Percentiles rank a stretch among this genome's conserved stretches.
phyloP scores from a whole-genome alignment of 2,888 invertebrate genomes.

The Clivina fossor region DNA sequence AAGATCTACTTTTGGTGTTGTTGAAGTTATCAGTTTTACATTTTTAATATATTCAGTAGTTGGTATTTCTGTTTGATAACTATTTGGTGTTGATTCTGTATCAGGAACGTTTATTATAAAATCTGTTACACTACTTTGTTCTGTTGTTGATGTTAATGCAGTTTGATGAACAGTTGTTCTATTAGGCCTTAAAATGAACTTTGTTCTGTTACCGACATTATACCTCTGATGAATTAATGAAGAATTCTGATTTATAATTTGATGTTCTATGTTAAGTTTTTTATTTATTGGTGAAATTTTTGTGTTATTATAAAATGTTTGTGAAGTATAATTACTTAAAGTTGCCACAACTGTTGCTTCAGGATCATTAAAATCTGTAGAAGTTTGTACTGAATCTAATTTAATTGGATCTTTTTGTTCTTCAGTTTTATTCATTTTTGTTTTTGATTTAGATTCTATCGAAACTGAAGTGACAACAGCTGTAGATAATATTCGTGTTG shows the following conservation, averaged over 20 bases:
- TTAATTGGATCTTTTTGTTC: not conserved
- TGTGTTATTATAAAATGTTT: constrained; percentile 22
- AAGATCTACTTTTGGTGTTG: no score
- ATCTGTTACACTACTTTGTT: not conserved
- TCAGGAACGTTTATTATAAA: constrained; percentile 25
- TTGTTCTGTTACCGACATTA: not conserved
- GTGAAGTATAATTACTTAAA: constrained; percentile 25
- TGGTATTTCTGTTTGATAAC: no score
- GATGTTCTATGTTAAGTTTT: not conserved
- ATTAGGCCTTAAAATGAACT: constrained; percentile 18
- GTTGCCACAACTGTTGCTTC: constrained; percentile 17
- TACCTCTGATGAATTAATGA: not conserved
- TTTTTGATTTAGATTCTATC: constrained; percentile 55
- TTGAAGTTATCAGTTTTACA: no score
- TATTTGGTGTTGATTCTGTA: not conserved
- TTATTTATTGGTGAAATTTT: not conserved
- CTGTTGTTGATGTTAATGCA: constrained; percentile 2
- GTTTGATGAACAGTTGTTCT: not conserved
- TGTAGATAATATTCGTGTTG: constrained; percentile 57
- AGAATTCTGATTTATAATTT: not conserved
- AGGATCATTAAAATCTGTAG: constrained; percentile 13
- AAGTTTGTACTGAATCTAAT: not conserved
- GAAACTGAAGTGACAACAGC: constrained; percentile 59
- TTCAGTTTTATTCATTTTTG: constrained; percentile 15
- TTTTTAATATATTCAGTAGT: no score